Base-by-base conservation (phyloP, 2,888 invertebrate genomes). In the Belgica antarctica region DNA sequence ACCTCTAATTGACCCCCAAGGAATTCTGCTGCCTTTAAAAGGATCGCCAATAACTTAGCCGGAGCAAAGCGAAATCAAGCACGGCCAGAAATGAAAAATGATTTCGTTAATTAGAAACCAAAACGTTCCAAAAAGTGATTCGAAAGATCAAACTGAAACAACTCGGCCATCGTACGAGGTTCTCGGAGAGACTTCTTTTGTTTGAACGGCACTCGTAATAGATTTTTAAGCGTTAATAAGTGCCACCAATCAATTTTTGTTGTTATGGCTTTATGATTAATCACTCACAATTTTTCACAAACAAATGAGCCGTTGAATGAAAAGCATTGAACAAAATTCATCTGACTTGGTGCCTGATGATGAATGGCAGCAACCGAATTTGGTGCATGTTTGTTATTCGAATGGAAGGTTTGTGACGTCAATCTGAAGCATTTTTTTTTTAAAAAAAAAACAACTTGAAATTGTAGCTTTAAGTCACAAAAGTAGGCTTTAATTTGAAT, bases 261-360 rank as follows among this genome's bases (percentile, higher is more conserved):
- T 52, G 24, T 52, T 52, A 22, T 24, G 17, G 52, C 15, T 52
- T 47, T 52, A 52, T 52, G 52, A 52, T 52, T 52, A 52, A 52
- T 52, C 24, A 15, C 41, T 15, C 3, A 2, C 5, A 15, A 52
- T 52, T 52, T 19, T 15, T 52, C 52, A 52, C 52, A 7, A 52
- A 15, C 41, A 41, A 41, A 41, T 41, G 41, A 41, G 41, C 15
- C 34, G 34, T 41, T 41, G n/a, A 41, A 41, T 41, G 41, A 5
- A 41, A 10, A 41, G 12, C 10, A 15, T 15, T 41, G 7, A 12
- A 34, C 7, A 34, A 34, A 7, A 12, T 8, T 34, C 34, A 12
- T 7, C 34, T 34, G 34, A 34, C 7, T 34, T 34, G 7, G 34
- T 41, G n/a, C n/a, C n/a, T n/a, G n/a, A n/a, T n/a, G n/a, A n/a